phyloP scores from a whole-genome alignment of 2,888 invertebrate genomes.

The Acholoe squamosa region DNA sequence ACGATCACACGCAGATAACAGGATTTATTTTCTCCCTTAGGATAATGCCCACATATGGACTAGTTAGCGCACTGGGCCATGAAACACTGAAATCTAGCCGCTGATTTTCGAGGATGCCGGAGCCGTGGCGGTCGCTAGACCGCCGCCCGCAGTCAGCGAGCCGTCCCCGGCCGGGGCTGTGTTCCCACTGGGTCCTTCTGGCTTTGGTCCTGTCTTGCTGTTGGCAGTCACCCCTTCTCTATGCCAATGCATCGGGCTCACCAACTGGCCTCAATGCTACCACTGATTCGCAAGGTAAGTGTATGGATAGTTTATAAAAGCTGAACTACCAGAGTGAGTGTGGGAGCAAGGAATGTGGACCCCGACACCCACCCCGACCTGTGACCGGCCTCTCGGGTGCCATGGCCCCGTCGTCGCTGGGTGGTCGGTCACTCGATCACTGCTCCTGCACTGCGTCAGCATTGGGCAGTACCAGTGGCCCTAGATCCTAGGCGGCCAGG shows the following conservation, averaged over 20 bases:
- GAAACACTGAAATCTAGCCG: neutral
- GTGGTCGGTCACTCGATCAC: too few relatives aligned
- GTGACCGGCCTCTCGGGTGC: neutral
- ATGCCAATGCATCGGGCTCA: neutral
- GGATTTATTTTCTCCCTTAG: neutral
- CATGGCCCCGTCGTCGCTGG: neutral
- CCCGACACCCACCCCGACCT: too few relatives aligned
- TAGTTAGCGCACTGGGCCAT: neutral
- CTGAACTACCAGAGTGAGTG: neutral
- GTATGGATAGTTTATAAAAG: neutral
- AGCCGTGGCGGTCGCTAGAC: neutral
- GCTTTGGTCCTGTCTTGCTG: neutral
- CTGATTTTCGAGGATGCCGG: neutral
- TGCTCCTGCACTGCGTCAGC: neutral
- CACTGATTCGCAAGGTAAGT: slow-evolving; percentile 13
- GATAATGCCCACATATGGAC: neutral
- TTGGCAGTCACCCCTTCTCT: neutral
- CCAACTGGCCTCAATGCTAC: neutral
- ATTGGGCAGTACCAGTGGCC: neutral
- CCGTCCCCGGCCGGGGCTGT: neutral
- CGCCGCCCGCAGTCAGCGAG: neutral
- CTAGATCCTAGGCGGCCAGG: neutral
- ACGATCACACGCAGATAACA: neutral
- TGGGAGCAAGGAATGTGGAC: neutral
- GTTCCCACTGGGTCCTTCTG: neutral